Evolutionary conservation across 2,888 invertebrate genomes (phyloP).

Genomic region (Pimpla rufipes): DNA sequence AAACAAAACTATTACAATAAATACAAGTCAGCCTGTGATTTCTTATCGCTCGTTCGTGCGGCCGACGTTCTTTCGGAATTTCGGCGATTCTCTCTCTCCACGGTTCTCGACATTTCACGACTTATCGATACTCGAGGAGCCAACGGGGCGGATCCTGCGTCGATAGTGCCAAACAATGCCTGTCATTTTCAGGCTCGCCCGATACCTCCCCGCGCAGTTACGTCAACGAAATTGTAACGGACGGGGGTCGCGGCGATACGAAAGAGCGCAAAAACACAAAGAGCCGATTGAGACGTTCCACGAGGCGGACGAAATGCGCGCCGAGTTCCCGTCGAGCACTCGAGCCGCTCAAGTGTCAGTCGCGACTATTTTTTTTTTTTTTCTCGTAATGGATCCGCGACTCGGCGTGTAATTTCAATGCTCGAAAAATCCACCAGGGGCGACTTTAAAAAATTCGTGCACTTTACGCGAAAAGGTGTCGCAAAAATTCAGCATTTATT

Average conservation of each 20-base stretch:
- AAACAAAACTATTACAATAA: neutral
- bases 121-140: neutral
- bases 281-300: neutral
- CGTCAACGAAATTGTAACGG: constrained; percentile 4
- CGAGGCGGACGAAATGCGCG: neutral
- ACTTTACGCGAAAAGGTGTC: constrained; percentile 15
- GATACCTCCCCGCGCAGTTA: constrained; percentile 3
- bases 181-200: constrained; percentile 41
- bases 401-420: constrained; percentile 26
- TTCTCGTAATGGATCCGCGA: constrained; percentile 30
- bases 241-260: neutral
- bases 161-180: constrained; percentile 53
- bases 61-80: neutral
- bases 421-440: constrained; percentile 32
- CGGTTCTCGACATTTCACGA: constrained; percentile 21
- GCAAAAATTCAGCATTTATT: neutral
- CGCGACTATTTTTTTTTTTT: constrained; percentile 22
- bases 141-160: constrained; percentile 3
- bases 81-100: neutral
- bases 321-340: neutral
- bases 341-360: constrained; percentile 6
- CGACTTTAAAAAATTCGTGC: constrained; percentile 16
- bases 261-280: neutral
- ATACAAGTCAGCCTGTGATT: neutral
- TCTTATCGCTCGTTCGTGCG: neutral